Evolutionary conservation across 2,797 vertebrate species (phyloP).

Genomic region (Discoglossus pictus): DNA sequence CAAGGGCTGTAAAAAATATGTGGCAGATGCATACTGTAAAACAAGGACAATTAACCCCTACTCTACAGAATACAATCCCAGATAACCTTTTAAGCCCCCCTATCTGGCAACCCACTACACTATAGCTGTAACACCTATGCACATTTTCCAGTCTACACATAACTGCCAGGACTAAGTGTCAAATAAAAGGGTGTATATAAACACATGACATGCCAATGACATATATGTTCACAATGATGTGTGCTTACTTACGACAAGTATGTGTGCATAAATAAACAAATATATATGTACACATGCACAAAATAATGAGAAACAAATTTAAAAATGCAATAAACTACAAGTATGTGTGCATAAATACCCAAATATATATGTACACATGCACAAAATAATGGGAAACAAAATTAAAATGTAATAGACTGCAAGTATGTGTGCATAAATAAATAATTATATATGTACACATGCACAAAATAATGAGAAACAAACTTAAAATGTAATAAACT

Average conservation of each 20-base stretch:
- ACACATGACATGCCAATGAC: slow-evolving; percentile 22
- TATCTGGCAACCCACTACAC: background rate
- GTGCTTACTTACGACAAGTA: background rate
- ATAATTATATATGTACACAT: too few relatives aligned
- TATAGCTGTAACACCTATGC: slow-evolving; percentile 8
- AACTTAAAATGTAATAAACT: too few relatives aligned
- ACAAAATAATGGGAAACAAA: too few relatives aligned
- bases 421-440: too few relatives aligned
- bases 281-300: too few relatives aligned
- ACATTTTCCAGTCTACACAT: background rate
- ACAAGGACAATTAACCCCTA: slow-evolving; percentile 77
- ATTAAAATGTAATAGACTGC: too few relatives aligned
- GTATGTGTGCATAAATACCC: too few relatives aligned
- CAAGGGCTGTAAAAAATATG: slow-evolving; percentile 78
- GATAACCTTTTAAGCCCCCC: slow-evolving; percentile 1
- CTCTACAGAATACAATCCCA: slow-evolving; percentile 62
- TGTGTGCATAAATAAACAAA: too few relatives aligned
- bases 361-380: too few relatives aligned
- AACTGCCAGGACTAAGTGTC: slow-evolving; percentile 23
- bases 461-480: too few relatives aligned
- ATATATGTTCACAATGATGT: slow-evolving; percentile 16
- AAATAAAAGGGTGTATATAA: slow-evolving; percentile 21
- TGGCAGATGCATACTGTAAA: slow-evolving; percentile 82
- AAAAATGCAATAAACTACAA: too few relatives aligned
- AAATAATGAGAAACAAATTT: too few relatives aligned